Evolutionary conservation across 2,113 vertebrate species (phyloP), one percentile per base, ranked within the genome.

Genomic region (Piaya cayana): DNA sequence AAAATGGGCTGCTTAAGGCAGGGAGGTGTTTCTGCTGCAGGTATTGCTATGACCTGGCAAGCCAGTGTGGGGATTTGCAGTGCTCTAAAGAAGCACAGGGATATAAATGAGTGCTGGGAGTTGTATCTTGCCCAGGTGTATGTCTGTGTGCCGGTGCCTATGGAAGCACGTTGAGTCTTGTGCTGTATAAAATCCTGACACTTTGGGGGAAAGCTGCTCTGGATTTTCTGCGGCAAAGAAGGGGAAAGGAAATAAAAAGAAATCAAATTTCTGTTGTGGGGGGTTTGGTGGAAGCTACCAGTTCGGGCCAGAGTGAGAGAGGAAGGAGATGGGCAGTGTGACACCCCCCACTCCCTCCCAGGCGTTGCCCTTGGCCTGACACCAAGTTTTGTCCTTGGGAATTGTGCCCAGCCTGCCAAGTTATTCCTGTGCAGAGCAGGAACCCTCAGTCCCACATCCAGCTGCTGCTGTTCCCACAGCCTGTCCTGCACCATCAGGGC

Each of bases 11-110:
- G 91, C 89, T 92, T 74, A 36, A 78, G 83, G 76, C 83, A 37
- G 52, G 58, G 62, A 75, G 62, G 83, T 62, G 25, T 87, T 92
- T 71, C 63, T 93, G 49, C 78, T 69, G 89, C 70, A 94, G 91
- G 89, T 92, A 82, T n/a, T 26, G 39, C 77, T 15, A 1, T 22
- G 75, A 70, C 59, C 82, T 6, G 7, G 68, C 64, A 77, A 21
- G 15, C 45, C 63, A 36, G 11, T 2, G 7, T 1, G 29, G 84
- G 63, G 81, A 72, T 79, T 53, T 87, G 62, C 34, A 9, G 80
- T 0, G 43, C 49, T 53, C 5, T 56, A 23, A 67, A 45, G 74
- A 49, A 84, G 65, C 5, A 1, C 56, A 22, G 86, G 91, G 88
- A n/a, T 30, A 25, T n/a, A 65, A 86, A 71, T 5, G 65, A 86